Conservation (phyloP, 2,888 invertebrate genomes). For the Napeogenes inachia region DNA sequence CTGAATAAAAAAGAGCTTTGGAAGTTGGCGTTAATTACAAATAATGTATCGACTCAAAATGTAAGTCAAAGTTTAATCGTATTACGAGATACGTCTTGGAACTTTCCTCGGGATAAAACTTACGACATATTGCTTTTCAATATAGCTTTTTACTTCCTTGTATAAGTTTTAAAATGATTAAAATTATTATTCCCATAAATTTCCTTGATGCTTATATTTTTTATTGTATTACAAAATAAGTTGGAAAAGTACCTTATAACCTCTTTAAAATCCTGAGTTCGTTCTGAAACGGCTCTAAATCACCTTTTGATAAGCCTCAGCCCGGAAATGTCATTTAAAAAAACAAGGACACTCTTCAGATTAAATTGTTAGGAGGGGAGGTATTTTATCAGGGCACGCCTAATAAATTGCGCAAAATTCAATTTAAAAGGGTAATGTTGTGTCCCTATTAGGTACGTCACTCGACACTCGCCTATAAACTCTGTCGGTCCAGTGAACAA, state of each 20-base stretch:
- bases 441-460: slow-evolving; percentile 69
- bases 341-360: slow-evolving; percentile 1
- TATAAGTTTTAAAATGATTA: too few relatives aligned
- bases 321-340: slow-evolving; percentile 11
- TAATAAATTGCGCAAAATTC: slow-evolving; percentile 72
- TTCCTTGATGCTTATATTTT: too few relatives aligned
- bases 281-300: not conserved
- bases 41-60: slow-evolving; percentile 10
- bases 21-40: too few relatives aligned
- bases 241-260: too few relatives aligned
- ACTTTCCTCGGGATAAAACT: slow-evolving; percentile 22
- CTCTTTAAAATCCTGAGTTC: too few relatives aligned
- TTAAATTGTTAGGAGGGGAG: slow-evolving; percentile 38
- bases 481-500: slow-evolving; percentile 63
- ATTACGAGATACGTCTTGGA: slow-evolving; percentile 15
- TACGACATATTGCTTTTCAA: slow-evolving; percentile 26
- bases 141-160: slow-evolving; percentile 17
- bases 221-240: too few relatives aligned
- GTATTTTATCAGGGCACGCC: slow-evolving; percentile 60
- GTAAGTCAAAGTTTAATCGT: slow-evolving; percentile 28
- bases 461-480: slow-evolving; percentile 64
- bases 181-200: not conserved
- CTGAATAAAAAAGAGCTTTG: too few relatives aligned
- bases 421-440: slow-evolving; percentile 75
- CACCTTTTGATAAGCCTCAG: slow-evolving; percentile 11